Base-by-base conservation (phyloP, 2,888 invertebrate genomes). In the Teleogryllus oceanicus region DNA sequence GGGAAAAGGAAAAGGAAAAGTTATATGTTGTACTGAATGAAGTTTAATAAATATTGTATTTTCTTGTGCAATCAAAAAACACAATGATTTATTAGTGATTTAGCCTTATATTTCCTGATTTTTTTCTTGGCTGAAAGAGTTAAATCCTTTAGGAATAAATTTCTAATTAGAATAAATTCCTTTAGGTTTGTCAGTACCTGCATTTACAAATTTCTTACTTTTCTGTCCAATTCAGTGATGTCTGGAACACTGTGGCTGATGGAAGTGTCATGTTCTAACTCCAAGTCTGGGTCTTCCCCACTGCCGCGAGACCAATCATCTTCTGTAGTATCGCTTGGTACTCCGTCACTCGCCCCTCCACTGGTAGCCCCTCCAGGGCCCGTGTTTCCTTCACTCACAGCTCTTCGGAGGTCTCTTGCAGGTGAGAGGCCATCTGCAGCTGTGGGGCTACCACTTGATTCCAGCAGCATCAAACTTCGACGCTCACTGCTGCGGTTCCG, bases 221-320 rank as follows among this genome's bases (percentile, higher is more conserved):
- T 89, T 84, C 92, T 91, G 86, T 94, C 94, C 78, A 94, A 89
- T 86, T 94, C 94, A 80, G 92, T 92, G 82, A 91, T 89, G 51
- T 89, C 84, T 80, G 84, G 84, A 75, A 83, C 82, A 20, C 82
- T 76, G 50, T 80, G 82, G n/a, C 80, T 80, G n/a, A 79, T 83
- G 80, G 80, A 83, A 82, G 79, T 82, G 82, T 75, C 83, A 83
- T 75, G 82, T 83, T 90, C 90, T 76, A 89, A 89, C 79, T 92
- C 91, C 82, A 88, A 86, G 83, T 90, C 92, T 2, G 91, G 92
- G 86, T 93, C 93, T 62, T 92, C 92, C 83, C 91, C 91, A 86
- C 90, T 92, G 77, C 91, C 92, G 83, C 92, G 89, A 21, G 93
- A 93, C 90, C 93, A 93, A 86, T 92, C 92, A 78, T 92, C 92